Evolutionary conservation across 2,888 invertebrate genomes (phyloP), one percentile per base, ranked within the genome.

Genomic region (Ectemnius continuus): DNA sequence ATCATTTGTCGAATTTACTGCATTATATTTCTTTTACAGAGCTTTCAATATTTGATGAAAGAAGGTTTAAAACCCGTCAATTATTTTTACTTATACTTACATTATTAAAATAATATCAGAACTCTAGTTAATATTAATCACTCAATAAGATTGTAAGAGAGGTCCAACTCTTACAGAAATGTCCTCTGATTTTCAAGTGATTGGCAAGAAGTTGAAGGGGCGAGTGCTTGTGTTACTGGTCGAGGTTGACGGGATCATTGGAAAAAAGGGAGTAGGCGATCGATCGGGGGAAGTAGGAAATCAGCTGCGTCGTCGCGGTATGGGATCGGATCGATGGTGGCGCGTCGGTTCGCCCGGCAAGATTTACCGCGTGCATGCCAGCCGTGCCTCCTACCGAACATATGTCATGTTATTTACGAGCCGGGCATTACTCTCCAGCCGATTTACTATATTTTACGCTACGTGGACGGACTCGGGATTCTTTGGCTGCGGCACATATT

Each of bases 331-430:
- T 88, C 88, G 88, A 88, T 88, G 87, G 81, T 80, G 74, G 60
- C 16, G 14, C 52, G 52, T 11, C 36, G 36, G 36, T 52, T 52
- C 52, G 81, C 81, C 60, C 23, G 76, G 84, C 75, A 83, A 87
- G 88, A 88, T 88, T 88, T 88, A 88, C 87, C 86, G 84, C 82
- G 86, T 82, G 83, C 84, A 85, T 85, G 87, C 86, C 87, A 86
- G 84, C 85, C 87, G 86, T 84, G 84, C 84, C 87, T 87, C 78
- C 84, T 83, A 73, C 4, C 84, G 85, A 88, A 88, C 87, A 87
- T 87, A 85, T 88, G 88, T 88, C 88, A 87, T 87, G 88, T 88
- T 88, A 88, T 88, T 88, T 88, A 88, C 88, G 88, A 88, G 86
- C 87, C 72, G 78, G 85, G 85, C 88, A 88, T 88, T 88, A 88